phyloP scores from a whole-genome alignment of 2,113 vertebrate species.

The Corapipo altera region DNA sequence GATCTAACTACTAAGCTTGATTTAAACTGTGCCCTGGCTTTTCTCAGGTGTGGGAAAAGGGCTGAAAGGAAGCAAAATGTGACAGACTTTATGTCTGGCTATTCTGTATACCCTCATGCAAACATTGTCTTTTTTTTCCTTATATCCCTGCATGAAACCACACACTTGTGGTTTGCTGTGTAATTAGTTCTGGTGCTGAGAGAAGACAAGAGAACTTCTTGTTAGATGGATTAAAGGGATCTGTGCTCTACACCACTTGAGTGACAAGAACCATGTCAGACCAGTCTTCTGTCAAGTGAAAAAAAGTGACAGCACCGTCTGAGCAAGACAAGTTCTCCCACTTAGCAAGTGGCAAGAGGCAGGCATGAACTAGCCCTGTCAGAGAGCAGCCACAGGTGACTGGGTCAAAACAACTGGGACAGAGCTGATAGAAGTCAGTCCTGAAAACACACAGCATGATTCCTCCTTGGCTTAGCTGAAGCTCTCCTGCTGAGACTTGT shows the following conservation, averaged over 20 bases:
- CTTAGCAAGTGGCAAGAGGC: not conserved
- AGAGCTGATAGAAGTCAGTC: conserved; percentile 64
- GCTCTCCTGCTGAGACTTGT: conserved; percentile 79
- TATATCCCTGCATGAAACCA: not conserved
- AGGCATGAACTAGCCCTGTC: conserved; percentile 73
- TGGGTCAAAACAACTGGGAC: conserved; percentile 32
- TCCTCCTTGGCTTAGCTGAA: not conserved
- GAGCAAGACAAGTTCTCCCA: not conserved
- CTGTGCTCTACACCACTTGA: conserved; percentile 7
- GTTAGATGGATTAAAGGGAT: conserved; percentile 54
- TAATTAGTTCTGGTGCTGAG: conserved; percentile 52
- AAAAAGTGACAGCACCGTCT: not conserved
- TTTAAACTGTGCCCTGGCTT: not conserved
- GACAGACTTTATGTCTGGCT: not conserved
- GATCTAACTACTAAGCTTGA: not conserved
- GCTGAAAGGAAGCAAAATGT: not conserved
- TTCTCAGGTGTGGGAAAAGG: not conserved
- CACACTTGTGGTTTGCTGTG: conserved; percentile 38
- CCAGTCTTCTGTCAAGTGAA: conserved; percentile 35
- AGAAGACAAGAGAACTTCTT: conserved; percentile 51
- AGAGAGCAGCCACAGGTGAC: conserved; percentile 77
- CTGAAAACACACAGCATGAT: conserved; percentile 55
- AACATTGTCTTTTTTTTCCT: not conserved
- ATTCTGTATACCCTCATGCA: not conserved
- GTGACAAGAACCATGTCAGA: conserved; percentile 63